Evolutionary conservation across 2,797 vertebrate genomes (phyloP).

Genomic region (Caiman crocodilus): DNA sequence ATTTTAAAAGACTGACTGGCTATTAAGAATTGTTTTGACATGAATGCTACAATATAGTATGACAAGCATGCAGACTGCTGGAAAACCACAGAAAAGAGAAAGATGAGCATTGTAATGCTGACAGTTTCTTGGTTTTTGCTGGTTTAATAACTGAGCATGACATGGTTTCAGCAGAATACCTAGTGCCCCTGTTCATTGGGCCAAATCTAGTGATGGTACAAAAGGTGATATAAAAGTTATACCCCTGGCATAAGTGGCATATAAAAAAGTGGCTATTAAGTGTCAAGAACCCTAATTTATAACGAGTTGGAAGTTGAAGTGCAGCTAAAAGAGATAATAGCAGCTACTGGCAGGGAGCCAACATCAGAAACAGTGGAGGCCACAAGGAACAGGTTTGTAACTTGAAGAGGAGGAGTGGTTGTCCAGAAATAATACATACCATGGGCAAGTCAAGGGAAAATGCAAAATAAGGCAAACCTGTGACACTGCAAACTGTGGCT

Average conservation of each 20-base stretch:
- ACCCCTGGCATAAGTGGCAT: conserved; percentile 15
- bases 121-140: not conserved
- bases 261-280: not conserved
- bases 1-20: conserved; percentile 26
- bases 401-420: not conserved
- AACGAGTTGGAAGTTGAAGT: not conserved
- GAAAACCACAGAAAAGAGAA: conserved; percentile 4
- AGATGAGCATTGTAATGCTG: not conserved
- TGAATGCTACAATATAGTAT: not conserved
- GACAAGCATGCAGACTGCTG: not conserved
- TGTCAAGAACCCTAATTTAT: conserved; percentile 34
- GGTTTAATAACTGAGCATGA: not conserved
- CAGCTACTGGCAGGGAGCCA: not conserved
- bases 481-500: not conserved
- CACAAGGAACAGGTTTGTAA: not conserved
- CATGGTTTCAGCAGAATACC: not conserved
- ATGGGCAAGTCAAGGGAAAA: not conserved
- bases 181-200: not conserved
- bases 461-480: not conserved
- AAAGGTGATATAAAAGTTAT: not conserved
- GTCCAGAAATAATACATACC: not conserved
- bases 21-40: not conserved
- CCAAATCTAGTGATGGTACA: not conserved
- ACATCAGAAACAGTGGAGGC: conserved; percentile 4
- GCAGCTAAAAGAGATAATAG: conserved; percentile 21